Evolutionary conservation across 2,797 vertebrate species (phyloP), one percentile per base, ranked within the genome.

Genomic region (Sebastiscus albofasciatus): DNA sequence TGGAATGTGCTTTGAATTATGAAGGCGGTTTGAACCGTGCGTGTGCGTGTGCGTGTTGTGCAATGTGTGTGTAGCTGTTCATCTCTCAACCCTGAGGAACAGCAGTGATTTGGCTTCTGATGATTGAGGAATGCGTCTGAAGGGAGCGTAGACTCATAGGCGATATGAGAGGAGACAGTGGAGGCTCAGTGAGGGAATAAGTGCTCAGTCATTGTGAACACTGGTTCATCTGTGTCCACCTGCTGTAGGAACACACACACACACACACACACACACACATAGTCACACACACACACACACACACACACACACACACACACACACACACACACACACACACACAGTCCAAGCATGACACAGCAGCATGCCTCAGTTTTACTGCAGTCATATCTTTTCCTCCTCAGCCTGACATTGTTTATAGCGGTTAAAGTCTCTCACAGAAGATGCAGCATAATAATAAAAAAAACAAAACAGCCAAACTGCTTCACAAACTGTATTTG

Each of bases 171-270:
- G 86, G 79, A 90, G 83, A 94, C 94, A 91, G 84, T 77, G 80
- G 89, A 77, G 86, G 82, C 88, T 89, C 84, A 89, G 87, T 93
- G 82, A 89, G 68, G 80, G 81, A 89, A 84, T 87, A 82, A 90
- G 54, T 67, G 92, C 94, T 83, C 83, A 86, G 94, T 95, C 95
- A 95, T 86, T 68, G 85, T 93, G 85, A 94, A 96, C 95, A 95
- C 89, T 93, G 85, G 84, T 79, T 90, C 60, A 70, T 89, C 92
- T 96, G 94, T 96, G 86, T 90, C 87, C 92, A 94, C 90, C 92
- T 94, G 91, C 91, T 85, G 29, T 74, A 72, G 14, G 79, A 2
- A 79, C 60, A 55, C 72, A 61, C 60, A 67, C 84, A 58, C 65
- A 64, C 16, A 42, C 68, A 67, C 80, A 74, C 68, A 67, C 80